phyloP scores from a whole-genome alignment of 1,140 invertebrate genomes.

The Phortica variegata region DNA sequence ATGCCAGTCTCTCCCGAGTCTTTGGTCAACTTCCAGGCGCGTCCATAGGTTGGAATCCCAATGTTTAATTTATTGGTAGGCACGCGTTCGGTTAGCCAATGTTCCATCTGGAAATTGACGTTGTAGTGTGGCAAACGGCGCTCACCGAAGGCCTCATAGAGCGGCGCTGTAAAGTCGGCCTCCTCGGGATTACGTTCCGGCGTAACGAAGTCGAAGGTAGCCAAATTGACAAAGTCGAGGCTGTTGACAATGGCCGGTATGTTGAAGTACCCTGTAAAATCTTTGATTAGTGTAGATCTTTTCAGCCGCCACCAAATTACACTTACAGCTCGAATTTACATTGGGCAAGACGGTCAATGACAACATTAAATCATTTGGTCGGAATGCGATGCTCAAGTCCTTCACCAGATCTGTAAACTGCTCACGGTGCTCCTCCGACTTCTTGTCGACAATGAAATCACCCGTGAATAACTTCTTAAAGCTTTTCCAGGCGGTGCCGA shows the following conservation, averaged over 20 bases:
- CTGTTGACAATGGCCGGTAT: conserved; percentile 69
- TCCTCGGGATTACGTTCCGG: conserved; percentile 72
- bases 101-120: conserved; percentile 63
- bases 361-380: conserved; percentile 64
- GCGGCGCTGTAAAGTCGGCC: conserved; percentile 71
- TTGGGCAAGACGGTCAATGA: conserved; percentile 74
- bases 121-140: conserved; percentile 66
- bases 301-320: no score
- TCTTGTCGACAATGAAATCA: conserved; percentile 69
- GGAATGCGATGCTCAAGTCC: conserved; percentile 68
- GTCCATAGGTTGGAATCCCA: conserved; percentile 79
- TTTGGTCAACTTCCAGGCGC: conserved; percentile 77
- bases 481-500: conserved; percentile 69
- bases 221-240: conserved; percentile 77
- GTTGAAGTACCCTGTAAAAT: conserved; percentile 80
- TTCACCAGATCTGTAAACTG: conserved; percentile 72
- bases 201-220: conserved; percentile 78
- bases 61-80: conserved; percentile 76
- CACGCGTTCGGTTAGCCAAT: conserved; percentile 67
- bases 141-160: conserved; percentile 67
- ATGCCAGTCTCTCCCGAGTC: conserved; percentile 72
- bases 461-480: conserved; percentile 74
- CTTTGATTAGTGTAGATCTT: conserved; percentile 41
- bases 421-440: conserved; percentile 72
- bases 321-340: conserved; percentile 71